Percentiles rank a stretch among this genome's conserved stretches.
These are phyloP conservation scores for Zootermopsis nevadensis DNA, from an alignment of 2,888 invertebrate genomes.

Conservation along the genomic window DNA sequence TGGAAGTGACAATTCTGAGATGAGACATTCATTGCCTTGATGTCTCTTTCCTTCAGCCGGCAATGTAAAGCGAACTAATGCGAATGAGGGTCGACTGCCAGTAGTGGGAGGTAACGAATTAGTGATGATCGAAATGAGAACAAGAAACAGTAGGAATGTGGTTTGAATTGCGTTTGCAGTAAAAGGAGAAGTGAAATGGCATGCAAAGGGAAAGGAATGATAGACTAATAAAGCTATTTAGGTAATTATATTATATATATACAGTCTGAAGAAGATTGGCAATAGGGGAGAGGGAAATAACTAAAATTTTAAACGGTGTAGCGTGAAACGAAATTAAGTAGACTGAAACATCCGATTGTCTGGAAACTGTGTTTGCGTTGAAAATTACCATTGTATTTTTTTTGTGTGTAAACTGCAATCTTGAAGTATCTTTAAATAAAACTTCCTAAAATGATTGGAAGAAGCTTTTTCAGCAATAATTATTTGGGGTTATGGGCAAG, in stretches of 20 bases:
- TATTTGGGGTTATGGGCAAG: no score
- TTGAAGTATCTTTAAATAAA: not conserved
- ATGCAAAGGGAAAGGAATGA: not conserved
- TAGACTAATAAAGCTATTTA: slow-evolving; percentile 39
- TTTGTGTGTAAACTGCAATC: not conserved
- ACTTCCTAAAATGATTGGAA: not conserved
- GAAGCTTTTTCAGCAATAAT: no score
- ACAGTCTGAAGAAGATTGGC: slow-evolving; percentile 19
- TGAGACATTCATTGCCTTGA: slow-evolving; percentile 47
- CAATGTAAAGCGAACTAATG: slow-evolving; percentile 4
- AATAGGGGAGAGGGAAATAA: not conserved
- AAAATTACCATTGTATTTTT: not conserved
- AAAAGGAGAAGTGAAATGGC: not conserved
- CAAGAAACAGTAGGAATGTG: slow-evolving; percentile 4
- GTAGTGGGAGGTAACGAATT: not conserved
- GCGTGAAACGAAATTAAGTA: slow-evolving; percentile 21
- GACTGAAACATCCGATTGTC: slow-evolving; percentile 5
- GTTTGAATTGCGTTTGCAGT: slow-evolving; percentile 17
- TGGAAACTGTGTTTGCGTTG: not conserved
- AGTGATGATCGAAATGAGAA: slow-evolving; percentile 9
- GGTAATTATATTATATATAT: slow-evolving; percentile 35
- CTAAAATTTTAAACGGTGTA: not conserved
- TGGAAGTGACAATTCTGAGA: slow-evolving; percentile 46
- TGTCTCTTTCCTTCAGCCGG: slow-evolving; percentile 10
- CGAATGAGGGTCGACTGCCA: not conserved